phyloP scores from a whole-genome alignment of 2,113 vertebrate species.

The Stigmatopora nigra region DNA sequence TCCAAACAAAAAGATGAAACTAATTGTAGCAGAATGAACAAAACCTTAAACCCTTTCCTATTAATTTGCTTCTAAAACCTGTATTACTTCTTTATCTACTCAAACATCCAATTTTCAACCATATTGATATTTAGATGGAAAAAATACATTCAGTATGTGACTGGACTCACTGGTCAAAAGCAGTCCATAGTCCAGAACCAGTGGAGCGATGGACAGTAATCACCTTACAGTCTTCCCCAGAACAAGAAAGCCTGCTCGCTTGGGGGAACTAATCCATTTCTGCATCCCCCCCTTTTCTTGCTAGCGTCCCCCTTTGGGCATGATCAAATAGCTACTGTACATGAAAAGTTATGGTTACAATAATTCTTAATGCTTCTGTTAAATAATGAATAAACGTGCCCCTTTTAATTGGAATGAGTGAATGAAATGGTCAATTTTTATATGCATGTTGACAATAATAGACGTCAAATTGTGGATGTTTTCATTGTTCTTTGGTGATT shows the following conservation, averaged over 20 bases:
- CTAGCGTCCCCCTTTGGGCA: neutral
- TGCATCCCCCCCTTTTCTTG: constrained; percentile 40
- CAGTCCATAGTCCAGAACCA: constrained; percentile 69
- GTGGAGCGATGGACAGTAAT: constrained; percentile 72
- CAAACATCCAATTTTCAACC: constrained; percentile 2
- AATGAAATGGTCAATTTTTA: neutral
- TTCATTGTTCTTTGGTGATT: no score
- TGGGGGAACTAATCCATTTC: constrained; percentile 65
- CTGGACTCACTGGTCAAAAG: constrained; percentile 48
- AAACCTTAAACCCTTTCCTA: neutral
- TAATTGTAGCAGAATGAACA: neutral
- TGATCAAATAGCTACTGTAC: neutral
- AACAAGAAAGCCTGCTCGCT: constrained; percentile 53
- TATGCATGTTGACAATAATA: neutral
- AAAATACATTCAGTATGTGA: neutral
- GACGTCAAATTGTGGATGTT: no score
- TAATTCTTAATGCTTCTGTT: neutral
- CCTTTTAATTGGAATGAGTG: neutral
- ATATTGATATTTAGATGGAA: neutral
- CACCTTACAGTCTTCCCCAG: constrained; percentile 72
- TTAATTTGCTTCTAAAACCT: neutral
- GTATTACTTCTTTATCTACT: neutral
- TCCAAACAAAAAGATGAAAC: neutral
- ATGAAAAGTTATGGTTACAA: neutral
- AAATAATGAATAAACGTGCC: neutral